Percentiles rank a stretch among this genome's conserved stretches.
phyloP scores from a whole-genome alignment of 1,140 invertebrate species.

The Papilio polyxenes region DNA sequence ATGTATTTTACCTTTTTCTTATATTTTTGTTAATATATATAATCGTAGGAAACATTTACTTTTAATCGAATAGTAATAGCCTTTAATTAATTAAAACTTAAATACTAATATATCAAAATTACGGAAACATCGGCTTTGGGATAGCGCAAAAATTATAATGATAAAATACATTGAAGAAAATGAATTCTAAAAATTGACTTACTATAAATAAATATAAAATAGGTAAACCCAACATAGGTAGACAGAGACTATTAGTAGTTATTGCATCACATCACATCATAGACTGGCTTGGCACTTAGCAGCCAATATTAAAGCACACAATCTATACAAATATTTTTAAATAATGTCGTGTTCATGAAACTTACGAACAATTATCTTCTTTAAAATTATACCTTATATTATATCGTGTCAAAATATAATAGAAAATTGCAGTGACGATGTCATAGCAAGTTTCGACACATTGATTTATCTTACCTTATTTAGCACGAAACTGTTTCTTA shows the following conservation, averaged over 20 bases:
- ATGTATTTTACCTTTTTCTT: too few species aligned
- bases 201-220: neutral
- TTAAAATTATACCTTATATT: neutral
- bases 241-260: constrained; percentile 5
- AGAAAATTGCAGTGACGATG: neutral
- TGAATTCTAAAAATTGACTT: neutral
- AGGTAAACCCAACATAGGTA: neutral
- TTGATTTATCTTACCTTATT: constrained; percentile 1
- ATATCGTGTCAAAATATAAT: neutral
- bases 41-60: too few species aligned
- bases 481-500: neutral
- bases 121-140: neutral
- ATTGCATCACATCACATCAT: neutral
- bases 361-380: too few species aligned
- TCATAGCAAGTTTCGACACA: constrained; percentile 5
- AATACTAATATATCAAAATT: too few species aligned
- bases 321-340: neutral
- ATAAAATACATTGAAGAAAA: neutral
- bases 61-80: neutral
- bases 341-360: neutral
- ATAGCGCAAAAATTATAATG: neutral
- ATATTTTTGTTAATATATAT: too few species aligned
- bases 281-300: neutral
- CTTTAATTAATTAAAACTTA: too few species aligned
- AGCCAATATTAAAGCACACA: too few species aligned